Evolutionary conservation across 2,888 invertebrate species (phyloP).

Genomic region (Aspidapion aeneum): DNA sequence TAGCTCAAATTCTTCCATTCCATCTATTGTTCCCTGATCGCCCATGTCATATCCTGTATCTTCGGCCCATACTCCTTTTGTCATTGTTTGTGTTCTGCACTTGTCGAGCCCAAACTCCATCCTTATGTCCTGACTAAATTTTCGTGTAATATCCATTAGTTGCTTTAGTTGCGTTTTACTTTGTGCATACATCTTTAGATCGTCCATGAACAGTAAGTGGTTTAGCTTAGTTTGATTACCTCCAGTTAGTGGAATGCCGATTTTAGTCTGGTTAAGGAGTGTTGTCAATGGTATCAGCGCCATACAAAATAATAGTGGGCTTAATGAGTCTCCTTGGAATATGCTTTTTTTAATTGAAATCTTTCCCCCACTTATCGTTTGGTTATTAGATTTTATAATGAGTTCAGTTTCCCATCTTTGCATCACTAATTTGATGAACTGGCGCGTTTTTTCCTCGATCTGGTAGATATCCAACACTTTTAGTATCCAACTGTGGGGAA

Average conservation of each 20-base stretch:
- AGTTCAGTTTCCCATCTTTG: no score
- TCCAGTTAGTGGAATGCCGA: neutral
- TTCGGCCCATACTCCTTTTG: neutral
- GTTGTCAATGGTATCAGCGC: no score
- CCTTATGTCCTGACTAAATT: conserved; percentile 1
- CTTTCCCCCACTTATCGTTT: no score
- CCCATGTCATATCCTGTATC: neutral
- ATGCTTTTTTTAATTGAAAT: no score
- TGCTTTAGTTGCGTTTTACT: neutral
- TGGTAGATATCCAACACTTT: no score
- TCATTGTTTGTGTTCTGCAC: neutral
- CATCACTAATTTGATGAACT: no score
- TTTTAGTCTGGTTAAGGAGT: no score
- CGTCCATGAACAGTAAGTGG: neutral
- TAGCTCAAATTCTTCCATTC: neutral
- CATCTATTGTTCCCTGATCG: neutral
- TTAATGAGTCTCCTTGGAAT: no score
- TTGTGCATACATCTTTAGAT: neutral
- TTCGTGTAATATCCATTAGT: neutral
- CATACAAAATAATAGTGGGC: no score
- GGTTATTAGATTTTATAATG: no score
- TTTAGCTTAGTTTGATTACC: neutral
- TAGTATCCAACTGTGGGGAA: no score
- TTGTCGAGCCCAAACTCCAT: neutral
- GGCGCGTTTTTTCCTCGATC: no score